Percentiles rank a stretch among this genome's conserved stretches.
These are phyloP conservation scores for Indri indri DNA, from an alignment of 2,113 vertebrate species.

Conservation along the genomic window DNA sequence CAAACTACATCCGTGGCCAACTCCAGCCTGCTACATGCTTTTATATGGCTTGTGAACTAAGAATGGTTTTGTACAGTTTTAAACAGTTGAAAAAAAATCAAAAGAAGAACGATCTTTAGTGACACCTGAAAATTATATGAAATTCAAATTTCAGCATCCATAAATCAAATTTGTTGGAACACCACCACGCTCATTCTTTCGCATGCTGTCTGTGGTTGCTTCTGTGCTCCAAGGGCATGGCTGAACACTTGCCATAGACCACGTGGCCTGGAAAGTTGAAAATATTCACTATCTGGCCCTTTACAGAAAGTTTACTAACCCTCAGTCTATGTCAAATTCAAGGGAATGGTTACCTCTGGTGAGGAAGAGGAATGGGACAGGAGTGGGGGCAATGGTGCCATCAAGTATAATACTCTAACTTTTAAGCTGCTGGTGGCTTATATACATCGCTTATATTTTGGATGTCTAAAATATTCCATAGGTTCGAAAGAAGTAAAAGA, in stretches of 20 bases:
- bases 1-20: background rate
- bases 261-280: background rate
- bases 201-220: too few relatives aligned
- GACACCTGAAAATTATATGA: conserved; percentile 28
- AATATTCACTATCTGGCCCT: background rate
- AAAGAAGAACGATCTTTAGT: background rate
- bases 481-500: background rate
- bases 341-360: background rate
- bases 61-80: conserved; percentile 13
- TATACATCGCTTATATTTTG: background rate
- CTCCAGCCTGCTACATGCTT: background rate
- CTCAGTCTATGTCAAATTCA: background rate
- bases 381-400: too few relatives aligned
- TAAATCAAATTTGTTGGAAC: background rate
- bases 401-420: background rate
- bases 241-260: background rate
- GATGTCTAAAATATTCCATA: conserved; percentile 16
- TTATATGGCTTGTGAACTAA: background rate
- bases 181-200: background rate
- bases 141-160: conserved; percentile 23
- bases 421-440: background rate
- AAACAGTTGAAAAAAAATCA: conserved; percentile 7
- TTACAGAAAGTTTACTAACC: background rate
- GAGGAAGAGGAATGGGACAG: background rate
- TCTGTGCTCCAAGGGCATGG: background rate